Evolutionary conservation across 2,797 vertebrate species (phyloP).

Genomic region (Pantherophis vulpinus): DNA sequence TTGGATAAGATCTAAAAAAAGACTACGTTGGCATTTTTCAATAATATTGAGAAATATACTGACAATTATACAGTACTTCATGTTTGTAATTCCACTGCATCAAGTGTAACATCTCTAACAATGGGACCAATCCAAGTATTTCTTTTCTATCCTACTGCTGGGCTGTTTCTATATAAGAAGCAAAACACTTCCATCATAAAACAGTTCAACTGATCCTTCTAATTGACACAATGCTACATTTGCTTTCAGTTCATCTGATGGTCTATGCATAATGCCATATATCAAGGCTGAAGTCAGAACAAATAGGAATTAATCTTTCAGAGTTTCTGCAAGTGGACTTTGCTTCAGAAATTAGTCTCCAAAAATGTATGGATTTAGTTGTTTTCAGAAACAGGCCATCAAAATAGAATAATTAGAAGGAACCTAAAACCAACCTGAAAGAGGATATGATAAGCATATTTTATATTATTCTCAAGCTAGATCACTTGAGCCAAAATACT

Average conservation of each 20-base stretch:
- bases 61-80: background rate
- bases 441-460: background rate
- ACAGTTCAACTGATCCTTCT: background rate
- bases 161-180: background rate
- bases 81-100: background rate
- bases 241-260: background rate
- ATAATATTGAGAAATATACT: background rate
- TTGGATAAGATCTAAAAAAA: background rate
- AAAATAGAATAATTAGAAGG: background rate
- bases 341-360: background rate
- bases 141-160: background rate
- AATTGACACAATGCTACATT: background rate
- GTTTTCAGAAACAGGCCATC: background rate
- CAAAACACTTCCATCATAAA: background rate
- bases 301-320: background rate
- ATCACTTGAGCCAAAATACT: constrained; percentile 2
- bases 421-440: background rate
- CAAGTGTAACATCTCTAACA: background rate
- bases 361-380: background rate
- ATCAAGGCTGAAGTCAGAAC: background rate
- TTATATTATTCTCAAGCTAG: background rate
- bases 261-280: background rate
- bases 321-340: background rate
- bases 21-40: background rate
- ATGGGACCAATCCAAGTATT: background rate